phyloP scores from a whole-genome alignment of 2,113 vertebrate species.

The Tychaedon coryphoeus region DNA sequence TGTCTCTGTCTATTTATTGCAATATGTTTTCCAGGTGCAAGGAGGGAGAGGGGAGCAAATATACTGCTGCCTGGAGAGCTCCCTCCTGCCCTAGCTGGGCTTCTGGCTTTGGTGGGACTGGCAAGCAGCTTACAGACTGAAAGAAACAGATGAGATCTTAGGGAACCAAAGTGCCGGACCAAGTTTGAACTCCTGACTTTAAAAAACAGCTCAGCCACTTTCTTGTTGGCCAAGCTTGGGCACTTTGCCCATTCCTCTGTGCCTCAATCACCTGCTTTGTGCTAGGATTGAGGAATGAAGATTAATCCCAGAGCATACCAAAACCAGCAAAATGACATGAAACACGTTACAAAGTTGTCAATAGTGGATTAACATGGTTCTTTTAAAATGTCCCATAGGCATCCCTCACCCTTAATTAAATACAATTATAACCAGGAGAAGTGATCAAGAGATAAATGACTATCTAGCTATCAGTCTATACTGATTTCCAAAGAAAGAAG shows the following conservation, averaged over 20 bases:
- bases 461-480: not conserved
- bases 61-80: not conserved
- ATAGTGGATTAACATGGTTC: not conserved
- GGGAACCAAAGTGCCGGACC: accelerated
- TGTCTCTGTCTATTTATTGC: not conserved
- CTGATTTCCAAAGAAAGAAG: not conserved
- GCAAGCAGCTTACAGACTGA: not conserved
- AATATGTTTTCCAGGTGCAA: not conserved
- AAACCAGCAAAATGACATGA: not conserved
- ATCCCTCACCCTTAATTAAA: not conserved
- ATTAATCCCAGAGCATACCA: not conserved
- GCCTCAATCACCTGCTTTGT: not conserved
- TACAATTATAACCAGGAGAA: not conserved
- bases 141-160: not conserved
- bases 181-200: not conserved
- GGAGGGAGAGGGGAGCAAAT: not conserved
- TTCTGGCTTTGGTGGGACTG: not conserved
- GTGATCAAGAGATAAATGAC: not conserved
- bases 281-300: not conserved
- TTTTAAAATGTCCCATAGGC: not conserved
- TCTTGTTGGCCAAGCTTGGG: not conserved
- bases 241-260: accelerated
- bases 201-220: not conserved
- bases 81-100: not conserved
- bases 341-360: not conserved